Evolutionary conservation across 2,113 vertebrate genomes (phyloP).

Genomic region (Tachysurus vachellii): DNA sequence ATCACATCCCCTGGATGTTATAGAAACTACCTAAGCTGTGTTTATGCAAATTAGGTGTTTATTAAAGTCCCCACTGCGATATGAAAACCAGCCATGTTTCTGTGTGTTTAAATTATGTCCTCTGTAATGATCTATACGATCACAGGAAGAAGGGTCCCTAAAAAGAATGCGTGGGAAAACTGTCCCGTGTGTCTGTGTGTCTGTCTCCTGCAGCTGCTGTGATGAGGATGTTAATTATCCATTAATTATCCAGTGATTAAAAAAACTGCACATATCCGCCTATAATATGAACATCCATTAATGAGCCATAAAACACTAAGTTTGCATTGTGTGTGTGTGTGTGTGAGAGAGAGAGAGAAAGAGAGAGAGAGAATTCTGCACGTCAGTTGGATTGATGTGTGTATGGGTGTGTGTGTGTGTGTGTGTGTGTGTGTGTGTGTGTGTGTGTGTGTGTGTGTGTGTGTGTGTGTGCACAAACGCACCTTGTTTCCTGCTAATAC

Average conservation of each 20-base stretch:
- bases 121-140: not conserved
- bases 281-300: constrained; percentile 3
- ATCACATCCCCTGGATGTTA: too few species aligned
- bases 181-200: not conserved
- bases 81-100: not conserved
- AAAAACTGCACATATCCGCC: constrained; percentile 11
- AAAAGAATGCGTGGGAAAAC: not conserved
- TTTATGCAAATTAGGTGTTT: not conserved
- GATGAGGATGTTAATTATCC: constrained; percentile 31
- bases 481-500: not conserved
- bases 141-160: not conserved
- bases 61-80: not conserved
- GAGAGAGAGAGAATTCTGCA: not conserved
- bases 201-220: constrained; percentile 2
- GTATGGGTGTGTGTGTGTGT: not conserved
- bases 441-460: not conserved
- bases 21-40: too few species aligned
- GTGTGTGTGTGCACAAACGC: not conserved
- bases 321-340: not conserved
- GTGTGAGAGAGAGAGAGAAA: not conserved
- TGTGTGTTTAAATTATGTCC: not conserved
- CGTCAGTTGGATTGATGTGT: too few species aligned
- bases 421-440: not conserved
- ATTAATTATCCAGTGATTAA: not conserved
- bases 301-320: constrained; percentile 19